These are phyloP conservation scores for Paelopatides confundens DNA, from an alignment of 53 echinoderm and acorn worm species.

Conservation along the genomic window DNA sequence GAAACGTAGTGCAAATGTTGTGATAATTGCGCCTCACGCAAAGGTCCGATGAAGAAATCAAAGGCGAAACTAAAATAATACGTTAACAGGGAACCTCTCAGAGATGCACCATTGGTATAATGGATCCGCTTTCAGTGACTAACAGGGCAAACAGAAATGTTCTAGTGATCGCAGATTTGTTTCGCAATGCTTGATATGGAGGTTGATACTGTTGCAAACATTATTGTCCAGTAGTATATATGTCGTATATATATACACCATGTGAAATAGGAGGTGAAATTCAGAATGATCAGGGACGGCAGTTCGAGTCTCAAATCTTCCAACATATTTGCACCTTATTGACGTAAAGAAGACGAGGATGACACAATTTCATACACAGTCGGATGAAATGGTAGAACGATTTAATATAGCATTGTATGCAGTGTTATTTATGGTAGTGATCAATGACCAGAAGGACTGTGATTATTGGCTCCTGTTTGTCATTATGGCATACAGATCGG, in stretches of 20 bases:
- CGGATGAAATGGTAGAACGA: conserved; percentile 50
- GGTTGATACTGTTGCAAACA: conserved; percentile 39
- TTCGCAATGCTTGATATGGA: conserved; percentile 22
- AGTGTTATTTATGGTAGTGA: conserved; percentile 38
- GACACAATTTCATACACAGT: conserved; percentile 54
- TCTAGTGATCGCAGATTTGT: conserved; percentile 60
- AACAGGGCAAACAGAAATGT: conserved; percentile 33
- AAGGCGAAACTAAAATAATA: conserved; percentile 39
- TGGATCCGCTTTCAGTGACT: conserved; percentile 40
- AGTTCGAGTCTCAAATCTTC: conserved; percentile 50
- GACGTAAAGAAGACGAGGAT: conserved; percentile 45
- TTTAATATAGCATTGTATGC: conserved; percentile 50
- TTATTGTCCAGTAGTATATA: conserved; percentile 48
- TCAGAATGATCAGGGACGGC: conserved; percentile 50
- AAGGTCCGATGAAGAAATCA: conserved; percentile 6
- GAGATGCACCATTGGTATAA: conserved; percentile 42
- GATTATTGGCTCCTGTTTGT: conserved; percentile 41
- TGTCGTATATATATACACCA: too few relatives aligned
- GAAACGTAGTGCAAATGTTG: conserved; percentile 28
- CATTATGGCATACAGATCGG: conserved; percentile 62
- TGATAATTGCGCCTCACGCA: neutral
- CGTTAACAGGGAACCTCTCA: conserved; percentile 39
- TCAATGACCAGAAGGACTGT: conserved; percentile 52
- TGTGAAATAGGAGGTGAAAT: conserved; percentile 13
- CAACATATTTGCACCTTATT: conserved; percentile 43